phyloP scores from a whole-genome alignment of 2,888 invertebrate genomes.

The Entomobrya multifasciata region DNA sequence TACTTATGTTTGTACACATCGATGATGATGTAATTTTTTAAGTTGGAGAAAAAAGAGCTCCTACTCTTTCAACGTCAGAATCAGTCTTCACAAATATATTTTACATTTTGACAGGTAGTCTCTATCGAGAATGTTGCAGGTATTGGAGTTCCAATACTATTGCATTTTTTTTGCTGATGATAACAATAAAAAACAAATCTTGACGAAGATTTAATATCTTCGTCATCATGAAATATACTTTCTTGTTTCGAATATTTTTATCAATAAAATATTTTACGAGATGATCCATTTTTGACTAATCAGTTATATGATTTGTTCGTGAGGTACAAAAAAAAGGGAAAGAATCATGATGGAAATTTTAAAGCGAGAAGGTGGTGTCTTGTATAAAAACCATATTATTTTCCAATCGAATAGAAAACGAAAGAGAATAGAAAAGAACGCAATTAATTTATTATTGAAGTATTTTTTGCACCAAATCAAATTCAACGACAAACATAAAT shows the following conservation, averaged over 20 bases:
- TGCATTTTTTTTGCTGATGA: not conserved
- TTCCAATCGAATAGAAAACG: too few species aligned
- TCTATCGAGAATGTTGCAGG: too few species aligned
- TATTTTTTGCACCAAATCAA: too few species aligned
- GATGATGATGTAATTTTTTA: slow-evolving; percentile 15
- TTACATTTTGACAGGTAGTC: slow-evolving; percentile 32
- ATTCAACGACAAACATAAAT: too few species aligned
- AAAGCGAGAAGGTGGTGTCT: slow-evolving; percentile 1
- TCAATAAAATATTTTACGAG: slow-evolving; percentile 30
- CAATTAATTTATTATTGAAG: too few species aligned
- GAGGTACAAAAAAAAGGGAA: slow-evolving; percentile 33
- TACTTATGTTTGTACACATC: slow-evolving; percentile 25
- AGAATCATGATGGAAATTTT: not conserved
- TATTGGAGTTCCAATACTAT: too few species aligned
- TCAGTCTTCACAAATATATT: not conserved
- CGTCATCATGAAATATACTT: not conserved
- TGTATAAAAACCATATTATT: too few species aligned
- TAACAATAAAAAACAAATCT: slow-evolving; percentile 26
- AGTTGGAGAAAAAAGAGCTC: not conserved
- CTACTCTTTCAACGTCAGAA: slow-evolving; percentile 18
- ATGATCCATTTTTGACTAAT: slow-evolving; percentile 20
- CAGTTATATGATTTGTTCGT: slow-evolving; percentile 31
- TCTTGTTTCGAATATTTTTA: not conserved
- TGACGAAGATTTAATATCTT: not conserved
- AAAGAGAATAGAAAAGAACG: too few species aligned